Conservation (phyloP, 64 coral and sea anemone genomes). For the Cladopsammia gracilis region DNA sequence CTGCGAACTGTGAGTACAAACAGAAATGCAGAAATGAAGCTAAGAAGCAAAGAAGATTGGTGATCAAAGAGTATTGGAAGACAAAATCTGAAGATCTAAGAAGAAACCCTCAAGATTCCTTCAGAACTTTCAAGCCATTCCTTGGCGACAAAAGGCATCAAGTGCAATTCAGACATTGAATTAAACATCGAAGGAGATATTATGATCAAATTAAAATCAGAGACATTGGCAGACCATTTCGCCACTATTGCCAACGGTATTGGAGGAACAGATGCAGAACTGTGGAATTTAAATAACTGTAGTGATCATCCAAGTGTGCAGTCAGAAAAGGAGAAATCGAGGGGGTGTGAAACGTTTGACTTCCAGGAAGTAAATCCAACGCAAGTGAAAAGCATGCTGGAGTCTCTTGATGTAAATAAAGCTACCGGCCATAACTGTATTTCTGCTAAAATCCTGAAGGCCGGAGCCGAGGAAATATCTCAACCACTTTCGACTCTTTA, state of each 20-base stretch:
- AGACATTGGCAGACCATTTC: conserved; percentile 2
- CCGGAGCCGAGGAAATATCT: background rate
- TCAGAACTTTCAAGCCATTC: conserved; percentile 57
- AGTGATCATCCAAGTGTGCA: too few species aligned
- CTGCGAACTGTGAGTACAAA: conserved; percentile 43
- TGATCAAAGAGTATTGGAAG: conserved; percentile 54
- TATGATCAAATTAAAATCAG: conserved; percentile 12
- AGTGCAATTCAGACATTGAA: background rate
- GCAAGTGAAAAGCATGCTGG: too few species aligned
- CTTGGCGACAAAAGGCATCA: background rate
- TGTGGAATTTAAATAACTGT: too few species aligned
- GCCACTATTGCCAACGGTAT: too few species aligned
- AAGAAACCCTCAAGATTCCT: conserved; percentile 31
- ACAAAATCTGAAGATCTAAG: conserved; percentile 23
- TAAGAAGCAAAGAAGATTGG: conserved; percentile 49
- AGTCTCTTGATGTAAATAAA: too few species aligned
- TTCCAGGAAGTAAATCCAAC: too few species aligned
- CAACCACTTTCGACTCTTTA: conserved; percentile 4
- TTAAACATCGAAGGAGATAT: conserved; percentile 1
- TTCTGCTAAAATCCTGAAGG: background rate
- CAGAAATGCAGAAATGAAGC: conserved; percentile 50
- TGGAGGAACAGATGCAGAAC: too few species aligned
- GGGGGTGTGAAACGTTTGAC: background rate
- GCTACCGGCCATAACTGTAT: too few species aligned
- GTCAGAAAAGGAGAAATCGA: background rate